Base-by-base conservation (phyloP, 2,888 invertebrate species). In the Alloscopus bannaensis region DNA sequence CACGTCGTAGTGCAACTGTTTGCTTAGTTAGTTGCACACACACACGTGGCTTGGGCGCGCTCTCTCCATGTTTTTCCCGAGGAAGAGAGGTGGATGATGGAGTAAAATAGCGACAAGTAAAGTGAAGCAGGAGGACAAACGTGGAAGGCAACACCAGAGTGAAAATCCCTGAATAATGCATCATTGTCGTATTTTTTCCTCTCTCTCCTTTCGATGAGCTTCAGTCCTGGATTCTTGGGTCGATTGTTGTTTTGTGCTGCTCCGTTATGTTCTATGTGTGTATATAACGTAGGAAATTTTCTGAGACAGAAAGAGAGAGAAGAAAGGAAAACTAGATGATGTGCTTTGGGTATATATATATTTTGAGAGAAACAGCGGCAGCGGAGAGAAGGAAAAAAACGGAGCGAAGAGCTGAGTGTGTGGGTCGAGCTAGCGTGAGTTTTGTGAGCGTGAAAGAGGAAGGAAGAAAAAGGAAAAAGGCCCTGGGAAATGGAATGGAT, bases 131-230 rank as follows among this genome's bases (percentile, higher is more conserved):
- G 6, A 20, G 40, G 22, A 20, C 52, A 26, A 52, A 22, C 52
- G 52, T 52, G 36, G 20, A 22, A n/a, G 52, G 47, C 29, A 60
- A 20, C 57, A 60, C 59, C 50, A 75, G n/a, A n/a, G 66, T 60
- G 76, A 69, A 76, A 69, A 76, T 76, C 76, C 76, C 76, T 76
- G 76, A 76, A 76, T 76, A 76, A 76, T 76, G 76, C 76, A 76
- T 76, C 76, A 76, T 76, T 76, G 76, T 76, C 76, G 76, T 76
- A 69, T 76, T 69, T 76, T 73, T 75, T 75, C 69, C 52, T 69
- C 57, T 28, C 6, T 65, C 50, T 36, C 57, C 36, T 69, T 16
- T 60, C 52, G 22, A 42, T 69, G 0, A 31, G 40, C 20, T 20
- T 24, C n/a, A 31, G 11, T 65, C 42, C 4, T 68, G 68, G 68